Conservation (phyloP, 2,797 vertebrate genomes). For the Sebastiscus albofasciatus region DNA sequence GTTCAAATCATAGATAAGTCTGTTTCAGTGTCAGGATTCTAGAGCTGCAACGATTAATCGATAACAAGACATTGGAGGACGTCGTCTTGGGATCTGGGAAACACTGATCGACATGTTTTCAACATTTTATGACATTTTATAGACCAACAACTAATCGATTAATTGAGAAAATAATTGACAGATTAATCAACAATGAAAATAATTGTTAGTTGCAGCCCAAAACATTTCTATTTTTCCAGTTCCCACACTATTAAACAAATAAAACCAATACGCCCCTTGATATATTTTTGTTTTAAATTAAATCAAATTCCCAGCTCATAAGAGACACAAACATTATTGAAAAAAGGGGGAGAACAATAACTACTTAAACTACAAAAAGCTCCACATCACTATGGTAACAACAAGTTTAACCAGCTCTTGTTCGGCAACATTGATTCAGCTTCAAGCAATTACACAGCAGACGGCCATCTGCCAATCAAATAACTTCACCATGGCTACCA, state of each 20-base stretch:
- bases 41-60: no score
- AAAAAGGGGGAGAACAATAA: slow-evolving; percentile 3
- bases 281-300: neutral
- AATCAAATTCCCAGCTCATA: neutral
- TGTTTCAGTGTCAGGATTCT: neutral
- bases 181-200: no score
- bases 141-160: no score
- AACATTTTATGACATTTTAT: no score
- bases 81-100: no score
- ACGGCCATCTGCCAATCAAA: slow-evolving; percentile 68
- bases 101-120: no score
- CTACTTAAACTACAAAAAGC: slow-evolving; percentile 13
- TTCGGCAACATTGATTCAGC: slow-evolving; percentile 39
- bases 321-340: neutral
- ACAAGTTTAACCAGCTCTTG: slow-evolving; percentile 37
- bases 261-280: neutral
- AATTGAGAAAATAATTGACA: no score
- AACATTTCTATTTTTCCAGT: neutral
- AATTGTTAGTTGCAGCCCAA: no score
- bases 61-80: no score
- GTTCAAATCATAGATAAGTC: neutral
- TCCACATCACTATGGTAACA: slow-evolving; percentile 48
- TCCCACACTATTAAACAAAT: neutral
- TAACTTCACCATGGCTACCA: slow-evolving; percentile 50
- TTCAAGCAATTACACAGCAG: slow-evolving; percentile 58